Conservation (phyloP, 1,140 invertebrate species). For the Drosophila dunni region DNA sequence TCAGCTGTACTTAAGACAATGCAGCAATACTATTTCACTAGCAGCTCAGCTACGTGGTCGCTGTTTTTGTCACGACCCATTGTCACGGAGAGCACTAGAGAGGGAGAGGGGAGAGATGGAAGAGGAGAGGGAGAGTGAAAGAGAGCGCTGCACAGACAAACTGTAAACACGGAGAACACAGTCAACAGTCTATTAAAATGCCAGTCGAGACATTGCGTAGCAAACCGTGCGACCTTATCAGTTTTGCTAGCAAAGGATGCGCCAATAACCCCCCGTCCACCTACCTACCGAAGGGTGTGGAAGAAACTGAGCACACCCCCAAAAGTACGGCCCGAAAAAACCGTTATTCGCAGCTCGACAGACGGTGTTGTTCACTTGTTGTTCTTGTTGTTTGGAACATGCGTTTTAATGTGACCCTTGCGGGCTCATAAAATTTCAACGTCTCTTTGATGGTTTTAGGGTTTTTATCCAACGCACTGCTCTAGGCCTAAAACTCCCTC, state of each 20-base stretch:
- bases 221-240: slow-evolving; percentile 68
- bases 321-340: not conserved
- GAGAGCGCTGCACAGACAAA: slow-evolving; percentile 51
- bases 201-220: slow-evolving; percentile 60
- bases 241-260: slow-evolving; percentile 27
- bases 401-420: slow-evolving; percentile 84
- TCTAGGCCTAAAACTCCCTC: not conserved
- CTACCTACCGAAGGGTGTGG: not conserved
- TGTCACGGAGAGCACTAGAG: slow-evolving; percentile 15
- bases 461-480: slow-evolving; percentile 13
- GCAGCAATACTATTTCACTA: not conserved
- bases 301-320: not conserved
- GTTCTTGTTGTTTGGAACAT: slow-evolving; percentile 66
- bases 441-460: slow-evolving; percentile 49
- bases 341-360: slow-evolving; percentile 16
- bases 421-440: slow-evolving; percentile 74
- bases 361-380: slow-evolving; percentile 25
- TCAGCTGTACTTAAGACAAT: slow-evolving; percentile 4
- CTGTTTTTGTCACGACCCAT: slow-evolving; percentile 48
- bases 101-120: not conserved
- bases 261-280: not conserved
- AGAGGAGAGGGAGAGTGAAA: not conserved
- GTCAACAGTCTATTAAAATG: slow-evolving; percentile 81
- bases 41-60: slow-evolving; percentile 41
- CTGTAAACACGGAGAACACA: slow-evolving; percentile 41